A percentile compares a stretch with the other conserved stretches of the same genome.
These are phyloP conservation scores for Dasypus novemcinctus DNA, from an alignment of 2,113 vertebrate genomes.

Conservation along the genomic window DNA sequence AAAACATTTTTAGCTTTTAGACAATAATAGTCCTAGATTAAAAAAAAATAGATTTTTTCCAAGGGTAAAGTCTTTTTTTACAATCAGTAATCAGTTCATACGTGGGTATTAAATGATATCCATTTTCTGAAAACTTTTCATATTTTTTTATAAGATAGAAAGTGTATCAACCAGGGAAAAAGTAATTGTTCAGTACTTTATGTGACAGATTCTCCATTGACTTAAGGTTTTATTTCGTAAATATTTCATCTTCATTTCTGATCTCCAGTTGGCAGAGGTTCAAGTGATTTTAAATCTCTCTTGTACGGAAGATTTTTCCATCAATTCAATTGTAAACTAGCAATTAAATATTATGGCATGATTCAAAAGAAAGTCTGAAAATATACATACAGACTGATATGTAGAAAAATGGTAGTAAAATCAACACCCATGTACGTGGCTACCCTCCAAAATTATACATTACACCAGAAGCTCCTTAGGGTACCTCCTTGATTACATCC, in stretches of 20 bases:
- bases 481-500: too few relatives aligned
- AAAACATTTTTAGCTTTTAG: neutral
- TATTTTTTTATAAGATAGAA: slow-evolving; percentile 45
- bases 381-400: neutral
- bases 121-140: slow-evolving; percentile 11
- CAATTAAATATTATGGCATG: neutral
- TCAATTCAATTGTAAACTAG: neutral
- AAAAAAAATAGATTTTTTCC: neutral
- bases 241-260: neutral
- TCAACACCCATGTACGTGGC: neutral
- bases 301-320: neutral
- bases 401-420: neutral
- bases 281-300: neutral
- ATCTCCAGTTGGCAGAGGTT: neutral
- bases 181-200: neutral
- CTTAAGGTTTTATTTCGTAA: neutral
- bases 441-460: neutral
- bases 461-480: neutral
- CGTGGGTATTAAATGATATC: neutral
- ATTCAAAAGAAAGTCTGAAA: neutral
- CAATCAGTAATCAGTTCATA: slow-evolving; percentile 43
- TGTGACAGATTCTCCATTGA: neutral
- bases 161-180: slow-evolving; percentile 23
- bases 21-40: neutral
- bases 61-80: slow-evolving; percentile 18